Base-by-base conservation (phyloP, 2,113 vertebrate genomes). In the Pachyramphus minor region DNA sequence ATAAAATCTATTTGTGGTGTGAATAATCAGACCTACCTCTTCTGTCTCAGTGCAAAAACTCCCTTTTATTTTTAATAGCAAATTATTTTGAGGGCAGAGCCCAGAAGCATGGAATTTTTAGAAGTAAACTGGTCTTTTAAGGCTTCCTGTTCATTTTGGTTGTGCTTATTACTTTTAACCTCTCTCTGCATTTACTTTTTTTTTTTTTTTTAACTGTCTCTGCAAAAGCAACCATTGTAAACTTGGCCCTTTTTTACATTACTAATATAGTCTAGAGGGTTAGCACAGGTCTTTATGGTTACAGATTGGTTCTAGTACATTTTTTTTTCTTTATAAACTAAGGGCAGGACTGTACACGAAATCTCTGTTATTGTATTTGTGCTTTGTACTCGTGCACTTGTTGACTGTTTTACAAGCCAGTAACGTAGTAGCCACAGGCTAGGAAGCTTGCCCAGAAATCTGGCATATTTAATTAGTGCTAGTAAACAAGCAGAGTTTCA, bases 401-500 rank as follows among this genome's bases (percentile, higher is more conserved):
- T 91, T 95, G 91, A 95, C 96, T 96, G 91, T 96, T 97, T 97
- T 94, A 96, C 93, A 97, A 96, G 90, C 95, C 93, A 97, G 94
- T 97, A 97, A 96, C 49, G 25, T 97, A 94, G 94, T 96, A 96
- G 95, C 97, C 94, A 96, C 83, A 97, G 96, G 96, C 95, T 96
- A 96, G 95, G 96, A 97, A 96, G 95, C 91, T 84, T 96, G 93
- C 95, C 95, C 95, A 97, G 95, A 96, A 96, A 96, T 96, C 91
- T 96, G 94, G 93, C 92, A 95, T 96, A 95, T 96, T 97, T 97
- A 97, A 96, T 97, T 96, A 94, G 93, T 96, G 41, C 94, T 95
- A 96, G 95, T 97, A 96, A 97, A 96, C 96, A 97, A 96, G 93
- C 92, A 89, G 92, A 94, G 93, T 95, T 97, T 97, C 96, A 96